Conservation (phyloP, 2,888 invertebrate genomes). For the Apamea monoglypha region DNA sequence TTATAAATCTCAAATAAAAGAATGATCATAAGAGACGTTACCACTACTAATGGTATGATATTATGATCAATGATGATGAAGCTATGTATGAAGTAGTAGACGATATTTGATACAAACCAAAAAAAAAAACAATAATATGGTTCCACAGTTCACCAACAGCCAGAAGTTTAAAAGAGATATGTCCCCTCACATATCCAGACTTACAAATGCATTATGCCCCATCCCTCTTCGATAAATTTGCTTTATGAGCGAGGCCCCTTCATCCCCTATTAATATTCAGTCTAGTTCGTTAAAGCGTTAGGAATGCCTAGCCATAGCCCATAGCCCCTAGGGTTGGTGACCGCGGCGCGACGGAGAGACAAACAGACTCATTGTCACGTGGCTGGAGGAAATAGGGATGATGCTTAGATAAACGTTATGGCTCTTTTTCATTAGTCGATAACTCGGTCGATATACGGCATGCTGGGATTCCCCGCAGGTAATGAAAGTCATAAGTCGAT, state of each 20-base stretch:
- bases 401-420: too few species aligned
- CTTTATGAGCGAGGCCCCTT: conserved; percentile 54
- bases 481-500: background rate
- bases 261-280: conserved; percentile 58
- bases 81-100: background rate
- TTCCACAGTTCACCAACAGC: background rate
- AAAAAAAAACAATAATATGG: background rate
- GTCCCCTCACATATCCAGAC: conserved; percentile 39
- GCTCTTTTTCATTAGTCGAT: background rate
- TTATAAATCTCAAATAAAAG: too few species aligned
- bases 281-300: conserved; percentile 53
- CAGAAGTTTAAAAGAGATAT: conserved; percentile 18
- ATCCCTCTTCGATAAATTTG: conserved; percentile 63
- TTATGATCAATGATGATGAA: background rate
- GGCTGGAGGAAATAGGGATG: conserved; percentile 20
- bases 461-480: background rate
- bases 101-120: background rate
- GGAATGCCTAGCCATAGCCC: conserved; percentile 43
- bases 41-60: background rate
- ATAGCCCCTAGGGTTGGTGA: conserved; percentile 58
- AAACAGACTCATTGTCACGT: conserved; percentile 61
- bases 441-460: background rate
- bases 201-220: conserved; percentile 51
- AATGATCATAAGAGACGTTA: background rate
- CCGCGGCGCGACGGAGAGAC: conserved; percentile 58